Percentiles rank a stretch among this genome's conserved stretches.
Conservation (phyloP, 1,140 invertebrate species). For the Drosophila watanabei region DNA sequence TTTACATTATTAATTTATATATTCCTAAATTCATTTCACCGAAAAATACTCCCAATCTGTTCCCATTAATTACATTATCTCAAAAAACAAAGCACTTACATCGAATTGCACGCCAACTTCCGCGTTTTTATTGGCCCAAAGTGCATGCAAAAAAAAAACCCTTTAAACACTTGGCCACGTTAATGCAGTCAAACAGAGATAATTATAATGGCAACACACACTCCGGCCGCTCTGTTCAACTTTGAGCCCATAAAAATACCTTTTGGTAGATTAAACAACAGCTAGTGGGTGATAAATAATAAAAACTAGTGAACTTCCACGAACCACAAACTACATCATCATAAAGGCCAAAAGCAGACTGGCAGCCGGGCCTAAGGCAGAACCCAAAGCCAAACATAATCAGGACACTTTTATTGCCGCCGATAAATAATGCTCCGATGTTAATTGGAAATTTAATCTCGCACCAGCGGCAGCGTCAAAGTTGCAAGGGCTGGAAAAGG, state of each 20-base stretch:
- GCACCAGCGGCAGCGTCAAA: conserved; percentile 10
- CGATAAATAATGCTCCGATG: conserved; percentile 82
- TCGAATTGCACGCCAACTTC: conserved; percentile 18
- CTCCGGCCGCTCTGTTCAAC: background rate
- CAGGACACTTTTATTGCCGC: conserved; percentile 80
- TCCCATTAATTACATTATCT: background rate
- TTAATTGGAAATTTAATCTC: conserved; percentile 82
- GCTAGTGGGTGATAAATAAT: conserved; percentile 70
- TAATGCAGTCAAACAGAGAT: conserved; percentile 52
- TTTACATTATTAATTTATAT: background rate
- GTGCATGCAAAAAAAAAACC: conserved; percentile 30
- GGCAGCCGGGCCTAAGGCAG: background rate
- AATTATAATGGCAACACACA: conserved; percentile 52
- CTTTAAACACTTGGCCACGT: conserved; percentile 33
- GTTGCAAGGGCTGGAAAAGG: conserved; percentile 8
- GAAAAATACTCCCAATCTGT: background rate
- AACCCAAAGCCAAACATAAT: conserved; percentile 60
- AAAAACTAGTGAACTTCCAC: conserved; percentile 62
- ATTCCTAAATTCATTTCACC: background rate
- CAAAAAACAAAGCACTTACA: conserved; percentile 10
- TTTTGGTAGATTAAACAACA: conserved; percentile 59
- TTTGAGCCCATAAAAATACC: conserved; percentile 67
- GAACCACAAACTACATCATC: conserved; percentile 45
- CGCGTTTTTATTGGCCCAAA: background rate
- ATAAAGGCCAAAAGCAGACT: conserved; percentile 28